A percentile compares a stretch with the other conserved stretches of the same genome.
These are phyloP conservation scores for Thermophis baileyi DNA, from an alignment of 2,113 vertebrate species.

Conservation along the genomic window DNA sequence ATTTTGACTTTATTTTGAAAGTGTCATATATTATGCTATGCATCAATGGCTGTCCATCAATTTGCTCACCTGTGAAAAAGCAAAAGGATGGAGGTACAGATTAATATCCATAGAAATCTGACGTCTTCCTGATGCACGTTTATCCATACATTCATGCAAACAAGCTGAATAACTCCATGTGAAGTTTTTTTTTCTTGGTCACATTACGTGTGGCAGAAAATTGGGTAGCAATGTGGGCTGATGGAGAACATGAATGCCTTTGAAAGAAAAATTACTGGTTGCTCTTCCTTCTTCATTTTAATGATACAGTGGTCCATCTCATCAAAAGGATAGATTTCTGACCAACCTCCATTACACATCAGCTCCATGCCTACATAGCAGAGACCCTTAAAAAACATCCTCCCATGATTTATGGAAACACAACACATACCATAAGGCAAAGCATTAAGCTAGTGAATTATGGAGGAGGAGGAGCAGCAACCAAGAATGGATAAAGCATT, in stretches of 20 bases:
- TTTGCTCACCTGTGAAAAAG: not conserved
- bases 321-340: not conserved
- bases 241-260: not conserved
- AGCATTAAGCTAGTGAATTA: not conserved
- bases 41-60: not conserved
- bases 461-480: not conserved
- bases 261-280: not conserved
- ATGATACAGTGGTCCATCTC: not conserved
- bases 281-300: not conserved
- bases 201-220: not conserved
- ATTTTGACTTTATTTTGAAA: not conserved
- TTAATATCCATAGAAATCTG: not conserved
- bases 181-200: not conserved
- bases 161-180: not conserved
- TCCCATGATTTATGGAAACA: not conserved
- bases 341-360: not conserved
- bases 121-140: not conserved
- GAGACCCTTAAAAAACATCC: not conserved
- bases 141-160: not conserved
- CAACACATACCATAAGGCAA: not conserved
- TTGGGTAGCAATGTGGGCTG: not conserved
- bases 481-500: not conserved
- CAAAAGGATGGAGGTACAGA: not conserved
- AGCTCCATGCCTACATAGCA: not conserved
- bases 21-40: not conserved